These are phyloP conservation scores for Hypothenemus hampei DNA, from an alignment of 1,140 invertebrate genomes.

Conservation along the genomic window DNA sequence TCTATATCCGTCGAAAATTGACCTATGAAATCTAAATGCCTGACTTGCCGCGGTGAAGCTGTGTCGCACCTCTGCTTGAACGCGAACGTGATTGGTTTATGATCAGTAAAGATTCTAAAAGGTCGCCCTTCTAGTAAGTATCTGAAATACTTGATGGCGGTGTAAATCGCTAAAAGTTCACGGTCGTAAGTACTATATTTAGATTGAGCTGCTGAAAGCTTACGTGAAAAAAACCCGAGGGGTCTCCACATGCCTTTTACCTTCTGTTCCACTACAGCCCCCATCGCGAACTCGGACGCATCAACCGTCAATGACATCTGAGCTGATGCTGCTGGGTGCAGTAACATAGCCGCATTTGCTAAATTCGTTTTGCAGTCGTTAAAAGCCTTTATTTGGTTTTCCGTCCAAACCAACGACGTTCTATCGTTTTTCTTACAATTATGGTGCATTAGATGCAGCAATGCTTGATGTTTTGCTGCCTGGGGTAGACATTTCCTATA, in stretches of 20 bases:
- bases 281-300: not conserved
- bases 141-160: not conserved
- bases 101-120: not conserved
- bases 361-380: not conserved
- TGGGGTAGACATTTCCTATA: not conserved
- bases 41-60: too few species aligned
- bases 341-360: not conserved
- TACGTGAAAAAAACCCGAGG: not conserved
- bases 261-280: not conserved
- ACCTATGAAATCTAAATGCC: not conserved
- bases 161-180: conserved; percentile 12
- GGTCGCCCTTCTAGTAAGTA: not conserved
- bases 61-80: not conserved
- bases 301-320: not conserved
- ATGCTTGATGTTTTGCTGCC: not conserved
- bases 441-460: not conserved
- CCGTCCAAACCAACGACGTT: not conserved
- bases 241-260: not conserved
- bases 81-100: not conserved
- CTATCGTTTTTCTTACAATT: not conserved
- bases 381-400: not conserved
- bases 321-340: not conserved
- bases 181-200: not conserved
- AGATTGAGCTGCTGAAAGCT: not conserved
- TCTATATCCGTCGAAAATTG: not conserved